Percentiles rank a stretch among this genome's conserved stretches.
Evolutionary conservation across 2,797 vertebrate species (phyloP).

Genomic region (Myotis findleyi): DNA sequence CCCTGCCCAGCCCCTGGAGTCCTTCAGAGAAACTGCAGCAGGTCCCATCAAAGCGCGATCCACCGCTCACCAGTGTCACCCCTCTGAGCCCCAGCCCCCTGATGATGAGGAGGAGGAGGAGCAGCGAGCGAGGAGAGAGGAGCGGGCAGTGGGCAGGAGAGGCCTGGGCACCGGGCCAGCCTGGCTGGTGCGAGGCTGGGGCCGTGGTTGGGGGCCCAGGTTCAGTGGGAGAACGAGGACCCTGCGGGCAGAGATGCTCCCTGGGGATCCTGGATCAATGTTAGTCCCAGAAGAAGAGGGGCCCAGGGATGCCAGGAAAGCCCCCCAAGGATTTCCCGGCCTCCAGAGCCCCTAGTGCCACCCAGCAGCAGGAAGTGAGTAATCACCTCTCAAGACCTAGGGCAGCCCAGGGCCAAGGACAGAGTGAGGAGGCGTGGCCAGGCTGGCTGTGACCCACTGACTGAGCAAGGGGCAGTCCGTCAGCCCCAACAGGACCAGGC

Average conservation of each 20-base stretch:
- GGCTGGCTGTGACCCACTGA: not conserved
- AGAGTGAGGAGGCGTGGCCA: not conserved
- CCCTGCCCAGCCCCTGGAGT: accelerated
- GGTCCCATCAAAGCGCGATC: not conserved
- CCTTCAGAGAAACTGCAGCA: not conserved
- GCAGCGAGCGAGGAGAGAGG: not conserved
- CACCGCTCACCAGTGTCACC: accelerated
- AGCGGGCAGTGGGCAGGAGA: not conserved
- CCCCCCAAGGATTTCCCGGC: not conserved
- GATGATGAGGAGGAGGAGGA: not conserved
- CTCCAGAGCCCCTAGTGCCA: not conserved
- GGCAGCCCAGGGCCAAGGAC: not conserved
- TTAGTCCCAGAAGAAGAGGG: not conserved
- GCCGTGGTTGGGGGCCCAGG: accelerated
- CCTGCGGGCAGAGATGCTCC: not conserved
- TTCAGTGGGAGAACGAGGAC: not conserved
- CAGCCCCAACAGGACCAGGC: not conserved
- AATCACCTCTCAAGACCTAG: not conserved
- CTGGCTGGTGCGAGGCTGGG: not conserved
- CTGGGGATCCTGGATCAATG: not conserved
- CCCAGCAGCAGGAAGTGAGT: conserved; percentile 51
- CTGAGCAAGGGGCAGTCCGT: accelerated
- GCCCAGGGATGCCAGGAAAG: not conserved
- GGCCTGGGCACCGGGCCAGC: not conserved
- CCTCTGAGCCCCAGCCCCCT: not conserved